phyloP scores from a whole-genome alignment of 2,113 vertebrate genomes.

The Brachypodius melanocephalos region DNA sequence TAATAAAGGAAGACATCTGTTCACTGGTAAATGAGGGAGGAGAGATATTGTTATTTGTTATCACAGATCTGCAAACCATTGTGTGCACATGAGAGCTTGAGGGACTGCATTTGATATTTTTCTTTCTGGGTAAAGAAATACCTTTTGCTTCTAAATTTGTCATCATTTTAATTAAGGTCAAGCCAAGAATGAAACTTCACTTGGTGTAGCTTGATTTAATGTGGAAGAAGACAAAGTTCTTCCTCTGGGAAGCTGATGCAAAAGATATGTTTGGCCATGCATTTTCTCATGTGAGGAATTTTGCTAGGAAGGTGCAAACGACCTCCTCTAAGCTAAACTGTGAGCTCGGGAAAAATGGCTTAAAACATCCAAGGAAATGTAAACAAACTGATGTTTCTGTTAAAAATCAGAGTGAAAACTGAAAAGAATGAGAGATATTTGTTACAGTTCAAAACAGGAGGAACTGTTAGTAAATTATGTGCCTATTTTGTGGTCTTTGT shows the following conservation, averaged over 20 bases:
- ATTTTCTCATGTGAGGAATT: background rate
- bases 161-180: background rate
- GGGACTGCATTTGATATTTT: background rate
- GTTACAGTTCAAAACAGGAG: background rate
- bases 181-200: background rate
- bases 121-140: background rate
- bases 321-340: background rate
- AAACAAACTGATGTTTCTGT: background rate
- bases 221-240: background rate
- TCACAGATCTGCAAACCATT: background rate
- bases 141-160: background rate
- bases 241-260: background rate
- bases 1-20: conserved; percentile 17
- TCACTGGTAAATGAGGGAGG: background rate
- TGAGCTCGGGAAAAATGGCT: background rate
- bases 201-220: background rate
- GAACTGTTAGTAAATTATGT: background rate
- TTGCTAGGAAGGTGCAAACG: background rate
- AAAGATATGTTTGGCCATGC: background rate
- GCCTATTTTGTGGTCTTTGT: background rate
- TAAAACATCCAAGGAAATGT: background rate
- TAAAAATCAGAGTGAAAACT: background rate
- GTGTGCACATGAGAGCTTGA: background rate
- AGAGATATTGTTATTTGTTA: background rate
- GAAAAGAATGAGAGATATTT: background rate